Conservation (phyloP, 2,113 vertebrate species). For the Gopherus evgoodei region DNA sequence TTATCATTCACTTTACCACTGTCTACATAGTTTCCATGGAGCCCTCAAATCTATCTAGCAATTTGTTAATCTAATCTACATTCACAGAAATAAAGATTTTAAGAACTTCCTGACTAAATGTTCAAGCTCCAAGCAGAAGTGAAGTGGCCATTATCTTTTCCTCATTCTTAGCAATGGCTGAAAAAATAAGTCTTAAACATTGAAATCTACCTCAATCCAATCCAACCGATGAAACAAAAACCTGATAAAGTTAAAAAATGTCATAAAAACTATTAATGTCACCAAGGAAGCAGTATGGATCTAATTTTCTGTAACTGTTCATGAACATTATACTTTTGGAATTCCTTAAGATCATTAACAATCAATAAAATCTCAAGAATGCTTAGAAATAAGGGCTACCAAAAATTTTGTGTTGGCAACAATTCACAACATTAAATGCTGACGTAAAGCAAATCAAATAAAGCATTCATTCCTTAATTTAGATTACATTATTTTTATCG, state of each 20-base stretch:
- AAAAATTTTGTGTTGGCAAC: background rate
- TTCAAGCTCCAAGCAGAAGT: constrained; percentile 19
- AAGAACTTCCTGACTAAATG: constrained; percentile 47
- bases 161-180: constrained; percentile 11
- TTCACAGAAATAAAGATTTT: background rate
- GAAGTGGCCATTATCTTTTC: background rate
- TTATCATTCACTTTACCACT: background rate
- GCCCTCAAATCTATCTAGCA: background rate
- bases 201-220: background rate
- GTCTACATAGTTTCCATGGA: background rate
- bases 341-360: background rate
- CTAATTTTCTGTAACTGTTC: constrained; percentile 10
- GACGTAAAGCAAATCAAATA: background rate
- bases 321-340: background rate
- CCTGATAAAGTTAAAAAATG: background rate
- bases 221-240: background rate
- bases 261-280: background rate
- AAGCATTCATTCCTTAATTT: background rate
- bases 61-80: constrained; percentile 26
- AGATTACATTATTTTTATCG: background rate
- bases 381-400: background rate
- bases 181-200: constrained; percentile 4
- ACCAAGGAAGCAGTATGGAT: background rate
- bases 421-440: background rate
- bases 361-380: background rate